Conservation (phyloP, 2,113 vertebrate genomes). For the Sorex araneus region DNA sequence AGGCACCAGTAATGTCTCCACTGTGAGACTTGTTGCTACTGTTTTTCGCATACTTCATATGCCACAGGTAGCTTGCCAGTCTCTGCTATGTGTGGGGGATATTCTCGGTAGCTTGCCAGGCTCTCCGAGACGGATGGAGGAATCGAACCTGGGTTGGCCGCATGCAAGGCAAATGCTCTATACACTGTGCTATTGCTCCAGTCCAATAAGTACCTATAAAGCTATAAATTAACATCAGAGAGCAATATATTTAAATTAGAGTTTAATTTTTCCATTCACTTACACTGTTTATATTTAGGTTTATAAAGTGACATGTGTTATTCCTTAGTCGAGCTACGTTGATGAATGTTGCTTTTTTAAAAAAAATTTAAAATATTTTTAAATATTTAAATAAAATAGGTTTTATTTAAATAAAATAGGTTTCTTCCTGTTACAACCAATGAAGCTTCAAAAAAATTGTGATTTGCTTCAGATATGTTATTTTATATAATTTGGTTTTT, state of each 20-base stretch:
- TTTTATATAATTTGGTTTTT: slow-evolving; percentile 59
- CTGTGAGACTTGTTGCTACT: no score
- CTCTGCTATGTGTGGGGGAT: no score
- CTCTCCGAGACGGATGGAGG: no score
- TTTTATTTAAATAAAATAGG: slow-evolving; percentile 54
- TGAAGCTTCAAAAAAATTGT: background rate
- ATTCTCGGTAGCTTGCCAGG: no score
- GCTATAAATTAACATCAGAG: background rate
- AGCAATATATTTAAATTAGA: slow-evolving; percentile 30
- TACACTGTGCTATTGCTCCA: no score
- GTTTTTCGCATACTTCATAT: no score
- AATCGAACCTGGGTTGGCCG: no score
- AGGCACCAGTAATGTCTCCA: no score
- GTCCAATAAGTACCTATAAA: background rate
- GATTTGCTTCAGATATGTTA: slow-evolving; percentile 21
- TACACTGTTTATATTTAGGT: background rate
- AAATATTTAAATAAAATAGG: no score
- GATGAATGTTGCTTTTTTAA: background rate
- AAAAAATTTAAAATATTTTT: no score
- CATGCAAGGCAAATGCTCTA: no score
- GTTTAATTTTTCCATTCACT: slow-evolving; percentile 12
- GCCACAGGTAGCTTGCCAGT: no score
- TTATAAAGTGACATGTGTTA: slow-evolving; percentile 39
- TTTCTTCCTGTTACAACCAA: background rate
- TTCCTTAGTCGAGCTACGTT: background rate